Percentiles rank a stretch among this genome's conserved stretches.
Conservation (phyloP, 2,888 invertebrate species). For the Nasonia oneida region DNA sequence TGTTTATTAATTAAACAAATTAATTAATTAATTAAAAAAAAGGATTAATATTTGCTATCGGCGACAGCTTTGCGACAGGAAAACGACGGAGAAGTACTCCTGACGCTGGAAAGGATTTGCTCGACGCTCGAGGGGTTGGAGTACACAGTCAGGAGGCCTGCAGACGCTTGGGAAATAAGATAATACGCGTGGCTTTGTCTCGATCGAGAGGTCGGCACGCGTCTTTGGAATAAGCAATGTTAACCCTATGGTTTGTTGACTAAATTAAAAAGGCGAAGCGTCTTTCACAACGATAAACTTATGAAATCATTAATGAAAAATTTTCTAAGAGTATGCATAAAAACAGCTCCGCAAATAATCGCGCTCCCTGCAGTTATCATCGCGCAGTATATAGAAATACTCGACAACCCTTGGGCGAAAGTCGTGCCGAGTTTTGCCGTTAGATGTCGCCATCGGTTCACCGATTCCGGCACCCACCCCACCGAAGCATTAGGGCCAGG, state of each 20-base stretch:
- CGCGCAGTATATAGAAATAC: background rate
- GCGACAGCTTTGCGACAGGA: no score
- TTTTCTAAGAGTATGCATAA: no score
- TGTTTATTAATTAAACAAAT: no score
- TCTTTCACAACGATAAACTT: no score
- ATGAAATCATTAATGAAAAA: no score
- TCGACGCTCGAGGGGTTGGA: conserved; percentile 12
- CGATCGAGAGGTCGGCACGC: conserved; percentile 65
- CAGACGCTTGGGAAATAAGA: conserved; percentile 75
- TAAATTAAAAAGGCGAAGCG: no score
- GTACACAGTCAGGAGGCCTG: conserved; percentile 54
- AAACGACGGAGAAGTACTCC: background rate
- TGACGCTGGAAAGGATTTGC: background rate
- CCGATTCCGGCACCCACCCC: no score
- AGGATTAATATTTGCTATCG: no score
- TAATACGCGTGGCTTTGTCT: conserved; percentile 75
- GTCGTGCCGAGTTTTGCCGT: background rate
- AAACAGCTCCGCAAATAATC: background rate
- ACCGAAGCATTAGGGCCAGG: no score
- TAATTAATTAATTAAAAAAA: no score
- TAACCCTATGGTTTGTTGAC: background rate
- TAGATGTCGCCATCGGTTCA: background rate
- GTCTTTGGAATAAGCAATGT: conserved; percentile 31
- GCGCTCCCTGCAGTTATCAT: conserved; percentile 26
- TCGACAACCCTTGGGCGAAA: background rate